These are phyloP conservation scores for Anarsia innoxiella DNA, from an alignment of 2,888 invertebrate genomes.

Conservation along the genomic window DNA sequence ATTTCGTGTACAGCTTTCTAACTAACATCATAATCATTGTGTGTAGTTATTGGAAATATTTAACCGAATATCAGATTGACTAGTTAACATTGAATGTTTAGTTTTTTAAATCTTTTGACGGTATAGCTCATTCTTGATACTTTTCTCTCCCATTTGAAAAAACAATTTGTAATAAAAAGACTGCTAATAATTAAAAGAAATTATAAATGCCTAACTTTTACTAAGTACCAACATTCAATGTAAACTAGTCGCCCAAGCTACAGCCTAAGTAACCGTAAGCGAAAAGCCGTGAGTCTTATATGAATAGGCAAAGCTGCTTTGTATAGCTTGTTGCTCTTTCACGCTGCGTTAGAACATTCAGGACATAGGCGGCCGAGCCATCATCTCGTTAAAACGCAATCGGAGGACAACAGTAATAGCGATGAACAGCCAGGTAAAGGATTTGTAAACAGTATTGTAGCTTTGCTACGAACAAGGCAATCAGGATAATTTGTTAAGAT, in stretches of 20 bases:
- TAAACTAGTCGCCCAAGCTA: slow-evolving; percentile 7
- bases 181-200: too few relatives aligned
- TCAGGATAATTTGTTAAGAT: too few relatives aligned
- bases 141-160: too few relatives aligned
- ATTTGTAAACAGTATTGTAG: too few relatives aligned
- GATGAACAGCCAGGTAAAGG: slow-evolving; percentile 72
- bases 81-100: too few relatives aligned
- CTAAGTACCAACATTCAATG: not conserved
- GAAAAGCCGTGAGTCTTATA: slow-evolving; percentile 2
- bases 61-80: too few relatives aligned
- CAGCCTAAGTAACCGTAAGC: slow-evolving; percentile 3
- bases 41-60: not conserved
- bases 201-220: too few relatives aligned
- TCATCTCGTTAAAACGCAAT: slow-evolving; percentile 76
- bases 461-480: too few relatives aligned
- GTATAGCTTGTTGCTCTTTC: slow-evolving; percentile 13
- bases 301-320: not conserved
- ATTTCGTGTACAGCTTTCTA: not conserved
- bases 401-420: slow-evolving; percentile 80
- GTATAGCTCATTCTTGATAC: too few relatives aligned
- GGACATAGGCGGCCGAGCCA: slow-evolving; percentile 68
- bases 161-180: too few relatives aligned
- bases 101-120: too few relatives aligned
- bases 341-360: slow-evolving; percentile 46
- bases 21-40: not conserved